Percentiles rank a stretch among this genome's conserved stretches.
Evolutionary conservation across 2,888 invertebrate genomes (phyloP).

Genomic region (Melinaea marsaeus): DNA sequence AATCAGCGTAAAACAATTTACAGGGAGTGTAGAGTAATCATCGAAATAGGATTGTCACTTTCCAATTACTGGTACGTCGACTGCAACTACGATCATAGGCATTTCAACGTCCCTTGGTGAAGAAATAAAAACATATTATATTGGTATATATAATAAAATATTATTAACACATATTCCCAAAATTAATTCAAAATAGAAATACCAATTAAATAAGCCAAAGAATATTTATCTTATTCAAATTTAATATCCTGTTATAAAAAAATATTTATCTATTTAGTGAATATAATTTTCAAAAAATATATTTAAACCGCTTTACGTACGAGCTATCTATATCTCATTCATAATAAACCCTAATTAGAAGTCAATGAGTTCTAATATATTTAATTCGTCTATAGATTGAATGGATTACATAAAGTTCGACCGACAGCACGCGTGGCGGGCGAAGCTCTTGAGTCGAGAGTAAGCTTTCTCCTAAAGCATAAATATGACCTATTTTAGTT

Average conservation of each 20-base stretch:
- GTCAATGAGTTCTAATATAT: constrained; percentile 15
- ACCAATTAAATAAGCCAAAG: too few species aligned
- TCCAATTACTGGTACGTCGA: constrained; percentile 66
- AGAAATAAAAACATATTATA: constrained; percentile 9
- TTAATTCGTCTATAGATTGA: constrained; percentile 19
- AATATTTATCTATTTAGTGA: too few species aligned
- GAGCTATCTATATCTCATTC: too few species aligned
- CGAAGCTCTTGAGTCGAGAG: constrained; percentile 26
- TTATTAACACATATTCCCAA: too few species aligned
- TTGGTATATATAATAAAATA: too few species aligned
- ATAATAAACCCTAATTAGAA: constrained; percentile 9
- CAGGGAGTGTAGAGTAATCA: constrained; percentile 57
- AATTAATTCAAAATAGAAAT: too few species aligned
- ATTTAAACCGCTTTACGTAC: too few species aligned
- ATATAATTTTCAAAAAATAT: too few species aligned
- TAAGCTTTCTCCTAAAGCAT: constrained; percentile 34
- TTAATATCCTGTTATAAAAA: too few species aligned
- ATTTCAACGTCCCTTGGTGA: constrained; percentile 31
- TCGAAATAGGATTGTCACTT: constrained; percentile 72
- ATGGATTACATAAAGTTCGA: constrained; percentile 29
- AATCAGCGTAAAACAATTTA: constrained; percentile 44
- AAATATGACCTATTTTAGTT: constrained; percentile 35
- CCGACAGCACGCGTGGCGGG: constrained; percentile 26
- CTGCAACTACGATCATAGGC: constrained; percentile 45
- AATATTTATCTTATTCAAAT: too few species aligned